Conservation (phyloP, 1,140 invertebrate species). For the Bombus consobrinus region DNA sequence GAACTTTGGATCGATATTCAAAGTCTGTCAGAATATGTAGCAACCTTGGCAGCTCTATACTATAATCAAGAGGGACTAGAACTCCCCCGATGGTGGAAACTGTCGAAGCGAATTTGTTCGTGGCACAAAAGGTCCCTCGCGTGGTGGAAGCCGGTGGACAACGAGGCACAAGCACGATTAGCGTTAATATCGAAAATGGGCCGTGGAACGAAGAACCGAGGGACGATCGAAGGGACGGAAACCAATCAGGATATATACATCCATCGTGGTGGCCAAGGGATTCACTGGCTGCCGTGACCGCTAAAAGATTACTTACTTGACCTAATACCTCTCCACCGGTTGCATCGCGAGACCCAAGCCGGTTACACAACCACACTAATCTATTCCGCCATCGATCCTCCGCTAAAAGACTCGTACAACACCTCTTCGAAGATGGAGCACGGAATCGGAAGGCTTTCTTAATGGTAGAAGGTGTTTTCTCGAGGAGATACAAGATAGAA, state of each 20-base stretch:
- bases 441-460: neutral
- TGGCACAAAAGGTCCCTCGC: neutral
- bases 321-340: slow-evolving; percentile 63
- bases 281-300: slow-evolving; percentile 61
- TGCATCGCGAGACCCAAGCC: slow-evolving; percentile 48
- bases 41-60: too few relatives aligned
- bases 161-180: slow-evolving; percentile 58
- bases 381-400: slow-evolving; percentile 52
- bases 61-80: neutral
- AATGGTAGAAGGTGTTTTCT: neutral
- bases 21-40: neutral
- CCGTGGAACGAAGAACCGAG: slow-evolving; percentile 45
- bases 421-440: slow-evolving; percentile 7
- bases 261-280: slow-evolving; percentile 46
- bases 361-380: slow-evolving; percentile 65
- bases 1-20: neutral
- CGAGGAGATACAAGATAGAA: neutral
- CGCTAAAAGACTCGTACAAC: slow-evolving; percentile 24
- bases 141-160: slow-evolving; percentile 13
- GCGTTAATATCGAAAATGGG: slow-evolving; percentile 74
- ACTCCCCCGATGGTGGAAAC: neutral
- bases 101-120: slow-evolving; percentile 6
- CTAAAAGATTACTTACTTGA: slow-evolving; percentile 73
- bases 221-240: slow-evolving; percentile 63
- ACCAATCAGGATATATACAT: slow-evolving; percentile 77